These are phyloP conservation scores for Phylloscopus collybita DNA, from an alignment of 2,797 vertebrate species.

Conservation along the genomic window DNA sequence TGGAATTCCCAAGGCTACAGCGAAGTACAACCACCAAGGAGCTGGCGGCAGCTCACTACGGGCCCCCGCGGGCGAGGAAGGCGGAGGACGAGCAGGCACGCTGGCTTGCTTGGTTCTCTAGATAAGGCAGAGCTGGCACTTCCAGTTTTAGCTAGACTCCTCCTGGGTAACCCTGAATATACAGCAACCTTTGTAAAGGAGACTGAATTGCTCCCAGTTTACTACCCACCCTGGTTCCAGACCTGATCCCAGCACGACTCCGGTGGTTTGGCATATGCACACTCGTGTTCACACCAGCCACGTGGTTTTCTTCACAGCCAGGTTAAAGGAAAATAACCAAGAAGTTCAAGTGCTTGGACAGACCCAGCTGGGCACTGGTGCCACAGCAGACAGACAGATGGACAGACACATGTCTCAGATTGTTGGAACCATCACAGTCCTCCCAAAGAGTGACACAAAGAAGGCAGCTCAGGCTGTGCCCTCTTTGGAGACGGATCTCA, in stretches of 20 bases:
- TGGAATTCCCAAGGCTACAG: slow-evolving; percentile 58
- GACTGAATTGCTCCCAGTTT: neutral
- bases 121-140: slow-evolving; percentile 67
- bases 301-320: neutral
- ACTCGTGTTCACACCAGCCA: neutral
- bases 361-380: neutral
- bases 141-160: slow-evolving; percentile 40
- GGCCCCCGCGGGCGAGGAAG: neutral
- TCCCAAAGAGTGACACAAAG: neutral
- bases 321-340: neutral
- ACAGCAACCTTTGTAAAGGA: neutral
- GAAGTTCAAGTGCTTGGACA: neutral
- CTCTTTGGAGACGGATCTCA: neutral
- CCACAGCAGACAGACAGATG: neutral
- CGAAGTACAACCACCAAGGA: slow-evolving; percentile 32
- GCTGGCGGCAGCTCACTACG: neutral
- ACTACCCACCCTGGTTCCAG: neutral
- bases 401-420: neutral
- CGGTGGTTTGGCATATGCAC: fast-evolving
- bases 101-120: slow-evolving; percentile 46
- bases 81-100: slow-evolving; percentile 49
- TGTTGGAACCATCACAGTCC: neutral
- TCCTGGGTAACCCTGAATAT: slow-evolving; percentile 28
- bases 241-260: neutral
- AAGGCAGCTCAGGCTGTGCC: neutral